Evolutionary conservation across 2,888 invertebrate genomes (phyloP).

Genomic region (Pachydiplax longipennis): DNA sequence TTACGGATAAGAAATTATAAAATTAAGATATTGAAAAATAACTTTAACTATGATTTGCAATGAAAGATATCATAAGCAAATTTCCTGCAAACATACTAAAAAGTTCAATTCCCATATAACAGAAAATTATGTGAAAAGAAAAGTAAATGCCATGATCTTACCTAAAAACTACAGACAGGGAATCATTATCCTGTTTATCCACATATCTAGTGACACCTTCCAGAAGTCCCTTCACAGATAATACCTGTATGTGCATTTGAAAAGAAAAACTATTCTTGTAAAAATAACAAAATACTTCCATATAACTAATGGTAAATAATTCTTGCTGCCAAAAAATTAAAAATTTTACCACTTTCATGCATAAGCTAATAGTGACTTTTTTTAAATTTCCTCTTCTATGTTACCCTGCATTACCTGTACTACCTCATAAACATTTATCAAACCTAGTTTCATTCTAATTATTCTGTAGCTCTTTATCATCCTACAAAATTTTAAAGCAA

Average conservation of each 20-base stretch:
- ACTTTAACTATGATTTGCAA: not conserved
- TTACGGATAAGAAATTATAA: too few relatives aligned
- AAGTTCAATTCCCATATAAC: too few relatives aligned
- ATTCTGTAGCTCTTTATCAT: too few relatives aligned
- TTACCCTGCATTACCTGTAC: too few relatives aligned
- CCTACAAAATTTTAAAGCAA: too few relatives aligned
- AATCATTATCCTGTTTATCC: constrained; percentile 68
- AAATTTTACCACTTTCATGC: too few relatives aligned
- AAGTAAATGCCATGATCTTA: constrained; percentile 54
- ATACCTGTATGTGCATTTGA: constrained; percentile 67
- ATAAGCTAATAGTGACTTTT: too few relatives aligned
- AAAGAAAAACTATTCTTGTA: not conserved
- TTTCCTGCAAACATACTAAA: not conserved
- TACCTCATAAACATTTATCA: too few relatives aligned
- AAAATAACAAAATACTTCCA: not conserved
- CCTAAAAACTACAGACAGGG: constrained; percentile 64
- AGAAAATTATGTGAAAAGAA: not conserved
- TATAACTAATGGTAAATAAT: not conserved
- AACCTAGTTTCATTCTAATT: too few relatives aligned
- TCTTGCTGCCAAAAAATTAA: not conserved
- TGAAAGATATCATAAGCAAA: not conserved
- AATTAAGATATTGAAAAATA: too few relatives aligned
- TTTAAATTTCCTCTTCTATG: too few relatives aligned
- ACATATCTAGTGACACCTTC: constrained; percentile 78
- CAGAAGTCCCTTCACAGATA: constrained; percentile 78